phyloP scores from a whole-genome alignment of 2,797 vertebrate species.

The Chelmon rostratus region DNA sequence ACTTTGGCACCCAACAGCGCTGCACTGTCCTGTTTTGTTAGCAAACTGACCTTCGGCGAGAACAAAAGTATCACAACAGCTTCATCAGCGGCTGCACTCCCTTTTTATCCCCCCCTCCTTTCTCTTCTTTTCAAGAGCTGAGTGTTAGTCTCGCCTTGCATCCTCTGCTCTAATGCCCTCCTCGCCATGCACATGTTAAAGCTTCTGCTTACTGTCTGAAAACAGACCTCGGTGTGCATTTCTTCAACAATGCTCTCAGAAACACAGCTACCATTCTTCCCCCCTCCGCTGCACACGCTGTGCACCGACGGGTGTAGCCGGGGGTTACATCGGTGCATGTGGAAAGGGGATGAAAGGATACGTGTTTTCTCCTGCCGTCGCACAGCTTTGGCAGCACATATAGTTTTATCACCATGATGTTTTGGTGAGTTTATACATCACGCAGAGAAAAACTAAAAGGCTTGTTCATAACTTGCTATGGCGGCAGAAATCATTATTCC shows the following conservation, averaged over 20 bases:
- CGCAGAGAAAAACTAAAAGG: conserved; percentile 1
- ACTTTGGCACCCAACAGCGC: conserved; percentile 6
- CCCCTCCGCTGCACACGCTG: conserved; percentile 30
- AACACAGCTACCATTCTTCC: conserved; percentile 29
- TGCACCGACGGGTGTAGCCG: conserved; percentile 39
- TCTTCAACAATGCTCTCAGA: conserved; percentile 48
- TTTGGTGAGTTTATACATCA: conserved; percentile 28
- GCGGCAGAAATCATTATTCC: conserved; percentile 4
- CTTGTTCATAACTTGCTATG: neutral
- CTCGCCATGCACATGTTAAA: conserved; percentile 49
- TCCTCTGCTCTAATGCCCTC: conserved; percentile 52
- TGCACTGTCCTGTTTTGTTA: conserved; percentile 26
- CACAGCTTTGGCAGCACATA: conserved; percentile 12
- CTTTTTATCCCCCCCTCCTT: neutral
- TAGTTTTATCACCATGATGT: conserved; percentile 18
- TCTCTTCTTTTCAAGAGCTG: conserved; percentile 31
- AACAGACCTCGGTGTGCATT: conserved; percentile 47
- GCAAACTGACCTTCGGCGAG: conserved; percentile 57
- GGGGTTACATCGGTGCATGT: conserved; percentile 40
- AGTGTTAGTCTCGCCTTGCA: conserved; percentile 39
- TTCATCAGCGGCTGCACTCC: conserved; percentile 37
- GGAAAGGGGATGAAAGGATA: conserved; percentile 45
- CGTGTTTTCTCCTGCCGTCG: conserved; percentile 18
- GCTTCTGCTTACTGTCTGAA: conserved; percentile 60
- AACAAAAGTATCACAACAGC: conserved; percentile 48